Percentiles rank a stretch among this genome's conserved stretches.
Conservation (phyloP, 2,888 invertebrate species). For the Oeneis ivallda region DNA sequence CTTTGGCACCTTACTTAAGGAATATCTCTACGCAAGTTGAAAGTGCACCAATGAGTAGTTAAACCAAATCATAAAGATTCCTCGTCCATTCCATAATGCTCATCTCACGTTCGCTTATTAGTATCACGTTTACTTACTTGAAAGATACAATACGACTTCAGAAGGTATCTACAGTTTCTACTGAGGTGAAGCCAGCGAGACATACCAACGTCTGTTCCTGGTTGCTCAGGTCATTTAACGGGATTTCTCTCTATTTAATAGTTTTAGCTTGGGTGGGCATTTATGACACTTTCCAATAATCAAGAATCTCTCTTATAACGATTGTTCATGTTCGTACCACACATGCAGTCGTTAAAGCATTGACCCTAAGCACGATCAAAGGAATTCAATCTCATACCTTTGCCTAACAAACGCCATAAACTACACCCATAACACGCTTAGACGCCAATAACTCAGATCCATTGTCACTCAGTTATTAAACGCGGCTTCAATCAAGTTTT, state of each 20-base stretch:
- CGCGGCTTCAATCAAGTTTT: constrained; percentile 75
- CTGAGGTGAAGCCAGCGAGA: not conserved
- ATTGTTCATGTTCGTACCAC: constrained; percentile 5
- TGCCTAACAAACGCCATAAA: constrained; percentile 46
- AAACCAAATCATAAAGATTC: too few species aligned
- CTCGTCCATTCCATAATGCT: too few species aligned
- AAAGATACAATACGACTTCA: too few species aligned
- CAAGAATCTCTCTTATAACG: not conserved
- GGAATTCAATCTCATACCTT: constrained; percentile 44
- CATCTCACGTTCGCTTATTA: too few species aligned
- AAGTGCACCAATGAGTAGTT: too few species aligned
- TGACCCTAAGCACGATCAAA: constrained; percentile 25
- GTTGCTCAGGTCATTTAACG: not conserved
- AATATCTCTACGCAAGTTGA: too few species aligned
- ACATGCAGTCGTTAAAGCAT: constrained; percentile 17
- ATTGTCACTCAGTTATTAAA: constrained; percentile 63
- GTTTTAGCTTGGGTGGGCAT: not conserved
- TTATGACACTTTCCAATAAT: constrained; percentile 10
- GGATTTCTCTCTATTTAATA: not conserved
- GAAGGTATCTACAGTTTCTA: too few species aligned
- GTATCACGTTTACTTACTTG: too few species aligned
- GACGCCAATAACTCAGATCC: constrained; percentile 54
- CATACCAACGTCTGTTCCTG: not conserved
- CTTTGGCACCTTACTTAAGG: too few species aligned
- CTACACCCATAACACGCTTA: constrained; percentile 50